phyloP scores from a whole-genome alignment of 2,888 invertebrate genomes.

The Stratiomys singularior region DNA sequence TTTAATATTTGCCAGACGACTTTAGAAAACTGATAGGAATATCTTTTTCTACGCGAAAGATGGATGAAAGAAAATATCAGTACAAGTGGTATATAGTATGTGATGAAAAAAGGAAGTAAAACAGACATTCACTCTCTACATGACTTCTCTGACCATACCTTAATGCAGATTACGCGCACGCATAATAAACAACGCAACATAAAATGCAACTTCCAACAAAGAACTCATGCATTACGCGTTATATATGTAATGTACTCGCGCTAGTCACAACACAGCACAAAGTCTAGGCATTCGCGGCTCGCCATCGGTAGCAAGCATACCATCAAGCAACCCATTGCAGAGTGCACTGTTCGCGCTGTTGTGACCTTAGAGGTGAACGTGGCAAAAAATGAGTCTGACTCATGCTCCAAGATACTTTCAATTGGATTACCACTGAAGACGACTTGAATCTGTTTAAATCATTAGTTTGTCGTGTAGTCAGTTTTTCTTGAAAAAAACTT shows the following conservation, averaged over 20 bases:
- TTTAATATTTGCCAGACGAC: too few species aligned
- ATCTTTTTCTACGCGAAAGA: too few species aligned
- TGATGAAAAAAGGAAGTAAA: background rate
- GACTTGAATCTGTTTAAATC: constrained; percentile 6
- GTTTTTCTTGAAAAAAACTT: background rate
- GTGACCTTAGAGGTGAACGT: constrained; percentile 40
- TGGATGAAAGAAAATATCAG: background rate
- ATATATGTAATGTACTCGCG: background rate
- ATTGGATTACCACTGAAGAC: background rate
- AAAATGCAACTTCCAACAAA: constrained; percentile 5
- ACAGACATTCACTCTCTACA: background rate
- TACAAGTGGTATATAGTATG: background rate
- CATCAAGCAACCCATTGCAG: background rate
- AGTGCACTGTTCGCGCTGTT: constrained; percentile 32
- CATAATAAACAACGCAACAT: constrained; percentile 12
- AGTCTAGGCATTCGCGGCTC: constrained; percentile 10
- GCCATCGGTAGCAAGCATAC: background rate
- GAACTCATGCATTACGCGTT: constrained; percentile 23
- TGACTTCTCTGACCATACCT: background rate
- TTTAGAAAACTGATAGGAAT: too few species aligned
- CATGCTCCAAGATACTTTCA: constrained; percentile 23
- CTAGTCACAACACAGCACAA: constrained; percentile 28
- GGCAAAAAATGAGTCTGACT: constrained; percentile 30
- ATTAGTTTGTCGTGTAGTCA: background rate
- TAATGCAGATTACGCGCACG: background rate